phyloP scores from a whole-genome alignment of 2,797 vertebrate species.

The Gallinago solitaria region DNA sequence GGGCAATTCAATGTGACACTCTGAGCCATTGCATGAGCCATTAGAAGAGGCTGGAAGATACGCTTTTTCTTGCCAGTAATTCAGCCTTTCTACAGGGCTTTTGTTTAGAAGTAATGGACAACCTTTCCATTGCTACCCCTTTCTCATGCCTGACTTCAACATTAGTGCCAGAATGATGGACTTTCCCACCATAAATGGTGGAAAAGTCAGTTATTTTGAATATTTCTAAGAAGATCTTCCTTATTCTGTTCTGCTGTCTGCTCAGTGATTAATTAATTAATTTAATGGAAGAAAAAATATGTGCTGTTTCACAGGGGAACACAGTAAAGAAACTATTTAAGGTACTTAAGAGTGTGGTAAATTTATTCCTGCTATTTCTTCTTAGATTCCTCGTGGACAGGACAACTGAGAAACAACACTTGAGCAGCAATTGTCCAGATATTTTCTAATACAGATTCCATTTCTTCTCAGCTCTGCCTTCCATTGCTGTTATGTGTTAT shows the following conservation, averaged over 20 bases:
- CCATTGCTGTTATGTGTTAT: slow-evolving; percentile 31
- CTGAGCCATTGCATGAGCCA: background rate
- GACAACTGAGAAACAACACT: background rate
- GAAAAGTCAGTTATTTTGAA: slow-evolving; percentile 11
- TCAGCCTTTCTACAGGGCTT: slow-evolving; percentile 15
- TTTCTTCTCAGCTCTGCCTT: slow-evolving; percentile 3
- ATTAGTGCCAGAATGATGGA: background rate
- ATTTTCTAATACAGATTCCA: slow-evolving; percentile 8
- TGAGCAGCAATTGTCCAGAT: background rate
- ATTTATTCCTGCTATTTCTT: background rate
- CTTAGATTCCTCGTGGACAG: background rate
- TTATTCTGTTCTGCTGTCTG: background rate
- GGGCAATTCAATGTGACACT: slow-evolving; percentile 37
- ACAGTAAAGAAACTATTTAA: background rate
- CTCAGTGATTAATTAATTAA: background rate
- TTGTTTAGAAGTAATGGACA: background rate
- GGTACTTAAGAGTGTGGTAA: background rate
- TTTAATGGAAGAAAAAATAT: background rate
- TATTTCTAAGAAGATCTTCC: background rate
- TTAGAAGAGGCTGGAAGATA: slow-evolving; percentile 7
- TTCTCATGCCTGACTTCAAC: background rate
- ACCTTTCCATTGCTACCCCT: background rate
- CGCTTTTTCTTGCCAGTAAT: slow-evolving; percentile 19
- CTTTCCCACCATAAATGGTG: background rate
- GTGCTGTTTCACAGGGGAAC: background rate